A percentile compares a stretch with the other conserved stretches of the same genome.
These are phyloP conservation scores for Sarcoramphus papa DNA, from an alignment of 2,797 vertebrate species.

Conservation along the genomic window DNA sequence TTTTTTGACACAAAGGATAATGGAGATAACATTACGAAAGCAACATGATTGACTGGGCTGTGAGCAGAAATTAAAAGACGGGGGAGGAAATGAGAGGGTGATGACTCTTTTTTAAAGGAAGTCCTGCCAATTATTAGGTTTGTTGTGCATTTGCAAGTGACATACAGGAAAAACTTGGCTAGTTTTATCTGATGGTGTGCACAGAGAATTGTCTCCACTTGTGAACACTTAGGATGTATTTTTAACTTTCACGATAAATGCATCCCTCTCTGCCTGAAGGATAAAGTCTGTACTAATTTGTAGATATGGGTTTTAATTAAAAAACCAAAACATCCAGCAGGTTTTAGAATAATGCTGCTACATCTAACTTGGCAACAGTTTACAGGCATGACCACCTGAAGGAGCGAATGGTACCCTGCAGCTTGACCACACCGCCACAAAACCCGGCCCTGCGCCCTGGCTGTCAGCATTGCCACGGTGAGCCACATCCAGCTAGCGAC, in stretches of 20 bases:
- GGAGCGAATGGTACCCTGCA: not conserved
- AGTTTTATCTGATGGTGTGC: not conserved
- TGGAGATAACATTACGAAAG: not conserved
- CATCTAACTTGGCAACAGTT: not conserved
- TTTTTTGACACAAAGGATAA: not conserved
- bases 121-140: not conserved
- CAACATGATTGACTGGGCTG: not conserved
- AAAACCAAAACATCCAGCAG: not conserved
- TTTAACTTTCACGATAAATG: not conserved
- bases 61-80: not conserved
- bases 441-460: rapidly evolving
- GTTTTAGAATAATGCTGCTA: not conserved
- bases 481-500: not conserved
- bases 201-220: not conserved
- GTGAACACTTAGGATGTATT: not conserved
- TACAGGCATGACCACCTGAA: rapidly evolving
- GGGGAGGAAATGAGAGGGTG: not conserved
- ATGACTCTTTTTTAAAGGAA: not conserved
- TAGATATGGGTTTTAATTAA: not conserved
- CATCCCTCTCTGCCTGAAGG: not conserved
- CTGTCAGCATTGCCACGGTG: rapidly evolving
- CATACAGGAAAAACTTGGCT: not conserved
- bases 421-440: rapidly evolving
- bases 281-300: not conserved
- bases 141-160: not conserved